These are phyloP conservation scores for Varroa destructor DNA, from an alignment of 1,140 invertebrate genomes.

Conservation along the genomic window DNA sequence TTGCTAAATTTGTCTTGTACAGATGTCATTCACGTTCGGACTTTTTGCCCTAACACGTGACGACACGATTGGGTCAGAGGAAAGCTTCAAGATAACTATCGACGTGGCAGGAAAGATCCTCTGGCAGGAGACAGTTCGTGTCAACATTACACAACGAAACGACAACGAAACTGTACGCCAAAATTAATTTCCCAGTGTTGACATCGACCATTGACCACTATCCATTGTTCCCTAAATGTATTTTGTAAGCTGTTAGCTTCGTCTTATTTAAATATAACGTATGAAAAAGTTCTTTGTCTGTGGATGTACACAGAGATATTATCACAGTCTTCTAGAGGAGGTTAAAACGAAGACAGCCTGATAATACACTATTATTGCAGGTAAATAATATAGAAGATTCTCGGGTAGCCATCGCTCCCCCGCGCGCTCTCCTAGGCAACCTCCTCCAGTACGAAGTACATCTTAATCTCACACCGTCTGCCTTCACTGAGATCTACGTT, in stretches of 20 bases:
- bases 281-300: too few relatives aligned
- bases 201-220: neutral
- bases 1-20: too few relatives aligned
- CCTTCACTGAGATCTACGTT: conserved; percentile 20
- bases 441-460: conserved; percentile 27
- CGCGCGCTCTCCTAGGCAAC: conserved; percentile 25
- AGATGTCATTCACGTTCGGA: conserved; percentile 25
- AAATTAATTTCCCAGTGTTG: neutral
- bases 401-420: conserved; percentile 24
- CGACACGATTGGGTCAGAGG: conserved; percentile 15
- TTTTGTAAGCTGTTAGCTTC: neutral
- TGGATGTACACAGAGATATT: too few relatives aligned
- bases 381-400: conserved; percentile 26
- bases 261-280: neutral
- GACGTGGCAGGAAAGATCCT: conserved; percentile 15
- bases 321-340: neutral
- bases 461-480: conserved; percentile 12
- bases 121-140: conserved; percentile 16
- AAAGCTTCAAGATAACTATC: conserved; percentile 4
- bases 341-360: neutral
- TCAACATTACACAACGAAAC: conserved; percentile 26
- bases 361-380: neutral
- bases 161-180: conserved; percentile 23
- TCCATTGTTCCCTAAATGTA: neutral
- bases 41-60: conserved; percentile 17